A percentile compares a stretch with the other conserved stretches of the same genome.
These are phyloP conservation scores for Cliona cf. orientalis DNA, from an alignment of 37 sponge, comb jelly and placozoan genomes.

Conservation along the genomic window DNA sequence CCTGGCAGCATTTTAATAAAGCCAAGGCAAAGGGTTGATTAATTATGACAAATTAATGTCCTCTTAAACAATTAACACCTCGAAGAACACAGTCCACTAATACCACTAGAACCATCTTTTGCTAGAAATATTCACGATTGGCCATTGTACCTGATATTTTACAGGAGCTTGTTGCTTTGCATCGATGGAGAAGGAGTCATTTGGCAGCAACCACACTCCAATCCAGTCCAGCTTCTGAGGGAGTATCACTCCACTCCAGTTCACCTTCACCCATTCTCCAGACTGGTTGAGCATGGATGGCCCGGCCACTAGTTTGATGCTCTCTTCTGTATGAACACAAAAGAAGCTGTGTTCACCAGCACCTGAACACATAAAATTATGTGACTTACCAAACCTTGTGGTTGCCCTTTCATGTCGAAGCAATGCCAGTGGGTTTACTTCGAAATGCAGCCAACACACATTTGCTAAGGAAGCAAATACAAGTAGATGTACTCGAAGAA, in stretches of 20 bases:
- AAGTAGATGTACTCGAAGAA: too few relatives aligned
- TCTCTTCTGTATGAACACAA: neutral
- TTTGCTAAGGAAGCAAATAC: too few relatives aligned
- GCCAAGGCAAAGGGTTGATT: too few relatives aligned
- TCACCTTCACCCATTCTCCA: slow-evolving; percentile 53
- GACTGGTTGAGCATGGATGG: slow-evolving; percentile 18
- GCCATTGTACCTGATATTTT: slow-evolving; percentile 52
- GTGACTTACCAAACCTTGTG: slow-evolving; percentile 2
- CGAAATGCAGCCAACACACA: too few relatives aligned
- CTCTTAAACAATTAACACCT: too few relatives aligned
- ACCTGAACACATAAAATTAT: neutral
- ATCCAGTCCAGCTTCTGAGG: slow-evolving; percentile 54
- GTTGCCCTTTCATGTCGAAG: slow-evolving; percentile 21
- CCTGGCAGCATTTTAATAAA: too few relatives aligned
- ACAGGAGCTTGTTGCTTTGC: slow-evolving; percentile 46
- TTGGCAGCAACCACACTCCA: slow-evolving; percentile 54
- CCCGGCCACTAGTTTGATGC: neutral
- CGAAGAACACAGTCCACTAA: too few relatives aligned
- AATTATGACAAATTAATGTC: too few relatives aligned
- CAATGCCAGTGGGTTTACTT: slow-evolving; percentile 8
- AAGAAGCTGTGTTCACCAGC: neutral
- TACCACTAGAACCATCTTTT: too few relatives aligned
- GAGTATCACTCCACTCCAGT: slow-evolving; percentile 27
- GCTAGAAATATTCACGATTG: too few relatives aligned
- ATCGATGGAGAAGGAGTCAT: slow-evolving; percentile 24